A percentile compares a stretch with the other conserved stretches of the same genome.
Conservation (phyloP, 2,888 invertebrate genomes). For the Acronicta psi region DNA sequence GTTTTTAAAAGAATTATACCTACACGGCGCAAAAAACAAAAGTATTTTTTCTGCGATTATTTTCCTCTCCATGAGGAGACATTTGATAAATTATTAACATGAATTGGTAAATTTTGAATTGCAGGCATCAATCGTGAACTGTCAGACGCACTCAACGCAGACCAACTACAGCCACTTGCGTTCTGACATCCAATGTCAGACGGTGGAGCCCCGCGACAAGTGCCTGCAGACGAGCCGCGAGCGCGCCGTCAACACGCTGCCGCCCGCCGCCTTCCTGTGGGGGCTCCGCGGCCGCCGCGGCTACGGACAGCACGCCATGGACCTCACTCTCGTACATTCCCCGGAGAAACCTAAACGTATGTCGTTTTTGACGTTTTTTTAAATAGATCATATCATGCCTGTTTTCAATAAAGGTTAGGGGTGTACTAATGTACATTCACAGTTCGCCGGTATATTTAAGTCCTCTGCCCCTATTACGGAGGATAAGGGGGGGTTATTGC, state of each 20-base stretch:
- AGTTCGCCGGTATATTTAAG: too few relatives aligned
- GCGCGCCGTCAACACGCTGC: constrained; percentile 66
- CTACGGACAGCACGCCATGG: constrained; percentile 87
- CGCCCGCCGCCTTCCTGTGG: constrained; percentile 80
- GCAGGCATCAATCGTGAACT: constrained; percentile 90
- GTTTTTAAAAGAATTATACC: too few relatives aligned
- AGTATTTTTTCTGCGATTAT: too few relatives aligned
- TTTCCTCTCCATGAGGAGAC: too few relatives aligned
- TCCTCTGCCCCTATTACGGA: too few relatives aligned
- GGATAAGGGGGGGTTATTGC: too few relatives aligned
- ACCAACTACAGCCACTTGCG: constrained; percentile 91
- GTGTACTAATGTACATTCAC: too few relatives aligned
- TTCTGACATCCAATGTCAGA: constrained; percentile 90
- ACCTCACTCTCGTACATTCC: constrained; percentile 56
- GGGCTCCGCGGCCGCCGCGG: constrained; percentile 88
- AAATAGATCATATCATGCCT: too few relatives aligned
- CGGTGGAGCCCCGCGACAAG: constrained; percentile 81
- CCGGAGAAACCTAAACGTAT: constrained; percentile 64
- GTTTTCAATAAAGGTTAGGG: too few relatives aligned
- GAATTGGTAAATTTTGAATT: too few relatives aligned
- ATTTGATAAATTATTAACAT: too few relatives aligned
- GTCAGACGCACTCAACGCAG: constrained; percentile 91
- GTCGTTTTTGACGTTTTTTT: neutral
- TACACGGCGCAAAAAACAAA: too few relatives aligned
- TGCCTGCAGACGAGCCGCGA: constrained; percentile 76